A percentile compares a stretch with the other conserved stretches of the same genome.
Evolutionary conservation across 2,888 invertebrate genomes (phyloP).

Genomic region (Thymelicus lineola): DNA sequence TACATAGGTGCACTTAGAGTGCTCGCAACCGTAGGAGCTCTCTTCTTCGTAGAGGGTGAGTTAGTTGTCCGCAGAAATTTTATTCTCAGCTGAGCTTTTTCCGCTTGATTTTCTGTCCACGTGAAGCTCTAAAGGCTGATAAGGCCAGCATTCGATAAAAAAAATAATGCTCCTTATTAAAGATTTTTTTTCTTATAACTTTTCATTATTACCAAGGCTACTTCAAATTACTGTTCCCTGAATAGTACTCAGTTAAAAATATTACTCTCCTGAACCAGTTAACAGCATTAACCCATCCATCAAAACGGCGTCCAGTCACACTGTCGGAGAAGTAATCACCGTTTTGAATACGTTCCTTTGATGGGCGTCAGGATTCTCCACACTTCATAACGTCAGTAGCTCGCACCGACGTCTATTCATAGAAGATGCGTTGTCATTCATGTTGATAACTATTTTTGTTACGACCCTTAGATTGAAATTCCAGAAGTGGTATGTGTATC

Average conservation of each 20-base stretch:
- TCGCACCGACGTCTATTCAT: constrained; percentile 56
- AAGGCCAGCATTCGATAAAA: too few species aligned
- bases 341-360: constrained; percentile 73
- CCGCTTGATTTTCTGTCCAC: too few species aligned
- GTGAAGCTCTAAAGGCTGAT: too few species aligned
- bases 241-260: background rate
- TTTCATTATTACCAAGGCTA: too few species aligned
- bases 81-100: too few species aligned
- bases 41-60: too few species aligned
- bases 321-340: constrained; percentile 63
- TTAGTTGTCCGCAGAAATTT: too few species aligned
- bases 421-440: constrained; percentile 73
- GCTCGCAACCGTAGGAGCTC: too few species aligned
- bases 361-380: constrained; percentile 73
- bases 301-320: constrained; percentile 53
- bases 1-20: too few species aligned
- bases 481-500: constrained; percentile 62
- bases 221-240: too few species aligned
- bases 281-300: constrained; percentile 50
- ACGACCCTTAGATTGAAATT: constrained; percentile 65
- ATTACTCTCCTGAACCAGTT: background rate
- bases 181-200: too few species aligned
- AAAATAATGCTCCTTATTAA: too few species aligned
- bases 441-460: constrained; percentile 77
- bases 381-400: constrained; percentile 76